Evolutionary conservation across 2,888 invertebrate species (phyloP), one percentile per base, ranked within the genome.

Genomic region (Drosophila mettleri): DNA sequence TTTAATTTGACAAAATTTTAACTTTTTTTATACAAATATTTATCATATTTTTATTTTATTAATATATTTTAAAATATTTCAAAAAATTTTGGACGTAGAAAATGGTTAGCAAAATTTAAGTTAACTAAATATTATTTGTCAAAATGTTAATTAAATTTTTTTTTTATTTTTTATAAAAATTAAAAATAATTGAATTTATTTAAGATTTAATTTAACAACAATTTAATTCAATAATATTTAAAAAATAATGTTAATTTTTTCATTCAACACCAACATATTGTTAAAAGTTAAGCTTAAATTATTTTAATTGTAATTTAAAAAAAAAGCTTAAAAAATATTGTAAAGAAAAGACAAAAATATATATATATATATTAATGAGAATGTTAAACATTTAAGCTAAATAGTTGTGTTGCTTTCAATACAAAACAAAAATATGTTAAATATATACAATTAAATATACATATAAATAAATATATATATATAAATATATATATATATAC

Each of bases 331-430:
- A 64, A 39, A 3, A 55, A 58, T 59, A 61, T 65, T 81, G 72
- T 76, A 85, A 80, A 71, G 75, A 60, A 52, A 52, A 38, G 34
- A 74, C 60, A 72, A 54, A 18, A 38, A 16, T 3, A 46, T 20
- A 20, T 27, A 46, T 18, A n/a, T 1, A 24, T 38, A 68, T 62
- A 69, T 59, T 68, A 63, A 72, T 57, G 54, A 55, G 7, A 74
- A 78, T 80, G 80, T 74, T 78, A 72, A 80, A 77, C 67, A 82
- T 80, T 72, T 69, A 77, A 80, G 69, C 61, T 68, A 62, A 57
- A 66, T 59, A 68, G 64, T 64, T 84, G 69, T 74, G 80, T 88
- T 80, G 86, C 76, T 73, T 63, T 69, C 54, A 62, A 61, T 58
- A 53, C 48, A 64, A 48, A 69, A 68, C 24, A 60, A 48, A 63